Base-by-base conservation (phyloP, 1,140 invertebrate genomes). In the Scylla paramamosain region DNA sequence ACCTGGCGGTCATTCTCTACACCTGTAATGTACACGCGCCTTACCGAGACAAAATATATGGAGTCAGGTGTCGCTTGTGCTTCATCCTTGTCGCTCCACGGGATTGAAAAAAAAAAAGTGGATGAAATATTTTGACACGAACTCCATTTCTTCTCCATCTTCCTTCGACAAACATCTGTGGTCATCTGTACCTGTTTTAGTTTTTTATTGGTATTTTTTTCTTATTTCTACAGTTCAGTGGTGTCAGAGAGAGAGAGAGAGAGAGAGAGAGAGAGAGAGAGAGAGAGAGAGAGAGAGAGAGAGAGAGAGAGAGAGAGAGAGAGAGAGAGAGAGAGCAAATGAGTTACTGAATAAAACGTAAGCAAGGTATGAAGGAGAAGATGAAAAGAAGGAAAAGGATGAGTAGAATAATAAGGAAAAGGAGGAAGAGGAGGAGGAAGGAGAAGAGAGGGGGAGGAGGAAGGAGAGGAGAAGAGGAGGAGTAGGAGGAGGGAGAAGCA, bases 181-280 rank as follows among this genome's bases (percentile, higher is more conserved):
- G 6, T 82, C 77, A 82, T n/a, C 6, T 25, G 28, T n/a, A 82
- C 20, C 77, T 82, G 28, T 82, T 6, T 0, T n/a, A 82, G 20
- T n/a, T 82, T 4, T 25, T 29, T 82, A 82, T 25, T 29, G 28
- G 12, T 6, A 25, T 0, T 82, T 25, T 29, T 29, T 25, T 25
- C 1, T 20, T 82, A 7, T 82, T 20, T 3, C 28, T 20, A 82
- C 28, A 28, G 77, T 25, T 0, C 28, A 28, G 1, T 82, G 77
- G 77, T 82, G 77, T 82, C 59, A 82, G 77, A 82, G 77, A 82
- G 77, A 82, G 77, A 82, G 77, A 82, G 77, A 82, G 77, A 82
- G 77, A 82, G 77, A 82, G 77, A 82, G 77, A 82, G 77, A 82
- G 77, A 82, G 77, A 82, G 77, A 82, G 77, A 82, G 77, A 82